Base-by-base conservation (phyloP, 2,888 invertebrate species). In the Pheosia gnoma region DNA sequence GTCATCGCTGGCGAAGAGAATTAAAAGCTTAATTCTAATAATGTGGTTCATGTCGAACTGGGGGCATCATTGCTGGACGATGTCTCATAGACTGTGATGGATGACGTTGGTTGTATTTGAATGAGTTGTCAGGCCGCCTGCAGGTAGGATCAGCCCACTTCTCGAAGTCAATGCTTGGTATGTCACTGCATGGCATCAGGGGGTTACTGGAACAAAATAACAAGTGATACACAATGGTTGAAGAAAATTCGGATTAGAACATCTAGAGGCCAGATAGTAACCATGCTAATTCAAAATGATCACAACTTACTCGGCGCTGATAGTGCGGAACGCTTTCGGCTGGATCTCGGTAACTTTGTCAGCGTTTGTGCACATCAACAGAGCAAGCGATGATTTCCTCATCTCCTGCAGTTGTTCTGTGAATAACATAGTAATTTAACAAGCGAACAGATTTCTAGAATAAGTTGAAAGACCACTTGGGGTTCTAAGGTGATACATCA, bases 401-500 rank as follows among this genome's bases (percentile, higher is more conserved):
- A 69, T 61, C 59, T 70, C 59, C 4, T 37, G 43, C 5, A 69
- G 47, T 70, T 69, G 70, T 0, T 3, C 70, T 69, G 51, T 9
- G 61, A 59, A n/a, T 7, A 67, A 75, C 39, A 39, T 7, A 5
- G 7, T 39, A 39, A 39, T 39, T 39, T 39, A 6, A 39, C 0
- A 6, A 25, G 25, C 25, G 25, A 25, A 25, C 25, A 25, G 25
- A 2, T 25, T 25, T 25, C 25, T 25, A 25, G 25, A 25, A 25
- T 25, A 25, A 1, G 25, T 25, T 25, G 25, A 25, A 25, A 25
- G 25, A 25, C 25, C 25, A 2, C 25, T 25, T 1, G 25, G 25
- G 25, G 25, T 25, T 25, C 25, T 25, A 25, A 25, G 25, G 41
- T 41, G 41, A 8, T 7, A 1, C 3, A 41, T 41, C 8, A 41